phyloP scores from a whole-genome alignment of 2,888 invertebrate species.

The Elmis aenea region DNA sequence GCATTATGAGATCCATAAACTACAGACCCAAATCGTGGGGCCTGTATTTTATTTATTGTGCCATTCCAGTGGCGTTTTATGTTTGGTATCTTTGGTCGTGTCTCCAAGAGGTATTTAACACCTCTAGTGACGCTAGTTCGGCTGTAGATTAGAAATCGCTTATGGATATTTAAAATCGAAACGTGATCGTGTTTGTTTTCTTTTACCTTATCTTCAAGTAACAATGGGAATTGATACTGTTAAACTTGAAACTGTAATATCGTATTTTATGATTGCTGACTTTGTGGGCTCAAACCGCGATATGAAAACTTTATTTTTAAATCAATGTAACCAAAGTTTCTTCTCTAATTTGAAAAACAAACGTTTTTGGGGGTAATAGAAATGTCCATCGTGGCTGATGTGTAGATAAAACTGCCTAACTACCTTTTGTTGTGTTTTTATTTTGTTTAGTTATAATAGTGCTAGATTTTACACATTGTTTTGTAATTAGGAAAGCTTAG shows the following conservation, averaged over 20 bases:
- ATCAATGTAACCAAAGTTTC: conserved; percentile 1
- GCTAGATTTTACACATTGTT: conserved; percentile 18
- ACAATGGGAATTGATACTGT: too few relatives aligned
- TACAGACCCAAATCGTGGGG: conserved; percentile 79
- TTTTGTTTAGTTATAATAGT: neutral
- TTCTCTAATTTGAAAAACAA: too few relatives aligned
- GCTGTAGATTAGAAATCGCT: too few relatives aligned
- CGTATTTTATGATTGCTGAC: too few relatives aligned
- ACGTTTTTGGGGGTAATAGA: too few relatives aligned
- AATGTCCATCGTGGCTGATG: too few relatives aligned
- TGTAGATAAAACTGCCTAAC: neutral
- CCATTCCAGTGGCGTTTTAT: conserved; percentile 66
- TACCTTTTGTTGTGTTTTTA: conserved; percentile 1
- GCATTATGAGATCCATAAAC: conserved; percentile 67
- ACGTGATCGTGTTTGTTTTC: too few relatives aligned
- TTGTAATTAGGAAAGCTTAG: conserved; percentile 65
- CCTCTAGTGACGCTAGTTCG: neutral
- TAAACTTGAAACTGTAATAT: too few relatives aligned
- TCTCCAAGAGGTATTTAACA: conserved; percentile 59
- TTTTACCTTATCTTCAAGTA: too few relatives aligned
- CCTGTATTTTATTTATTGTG: conserved; percentile 70
- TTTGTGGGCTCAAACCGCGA: too few relatives aligned
- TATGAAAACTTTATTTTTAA: too few relatives aligned
- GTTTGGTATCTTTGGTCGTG: conserved; percentile 62
- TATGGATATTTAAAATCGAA: too few relatives aligned